Conservation (phyloP, 2,797 vertebrate species). For the Myiotriccus ornatus region DNA sequence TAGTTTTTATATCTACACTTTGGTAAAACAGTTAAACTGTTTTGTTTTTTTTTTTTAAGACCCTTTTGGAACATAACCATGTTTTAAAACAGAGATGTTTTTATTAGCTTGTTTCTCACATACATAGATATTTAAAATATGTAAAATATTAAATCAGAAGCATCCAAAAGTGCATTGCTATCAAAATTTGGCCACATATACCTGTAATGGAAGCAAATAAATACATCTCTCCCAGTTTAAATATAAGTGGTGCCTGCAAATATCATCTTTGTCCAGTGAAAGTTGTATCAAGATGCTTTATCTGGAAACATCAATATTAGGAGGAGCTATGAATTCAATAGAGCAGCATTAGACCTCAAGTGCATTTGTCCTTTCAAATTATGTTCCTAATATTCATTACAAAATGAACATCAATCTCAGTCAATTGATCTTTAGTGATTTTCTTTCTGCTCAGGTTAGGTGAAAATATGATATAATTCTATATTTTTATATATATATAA, state of each 20-base stretch:
- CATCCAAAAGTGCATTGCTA: not conserved
- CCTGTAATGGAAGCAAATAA: not conserved
- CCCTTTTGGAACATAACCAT: not conserved
- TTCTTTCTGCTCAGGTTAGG: slow-evolving; percentile 1
- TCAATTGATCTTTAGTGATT: slow-evolving; percentile 2
- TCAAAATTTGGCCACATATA: not conserved
- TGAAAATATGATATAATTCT: not conserved
- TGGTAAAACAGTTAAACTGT: not conserved
- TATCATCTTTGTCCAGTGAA: not conserved
- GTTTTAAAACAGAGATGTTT: not conserved
- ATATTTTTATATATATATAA: not conserved
- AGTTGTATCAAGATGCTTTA: not conserved
- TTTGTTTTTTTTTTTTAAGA: no score
- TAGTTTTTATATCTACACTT: not conserved
- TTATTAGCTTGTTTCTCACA: not conserved
- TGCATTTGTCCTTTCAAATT: not conserved
- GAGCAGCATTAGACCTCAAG: not conserved
- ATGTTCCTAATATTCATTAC: not conserved
- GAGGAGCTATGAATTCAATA: not conserved
- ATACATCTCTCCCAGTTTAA: not conserved
- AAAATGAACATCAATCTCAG: not conserved
- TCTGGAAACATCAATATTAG: not conserved
- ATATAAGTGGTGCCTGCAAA: not conserved
- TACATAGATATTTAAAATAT: not conserved
- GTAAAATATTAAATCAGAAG: not conserved